Evolutionary conservation across 1,140 invertebrate genomes (phyloP).

Genomic region (Coelopa frigida): DNA sequence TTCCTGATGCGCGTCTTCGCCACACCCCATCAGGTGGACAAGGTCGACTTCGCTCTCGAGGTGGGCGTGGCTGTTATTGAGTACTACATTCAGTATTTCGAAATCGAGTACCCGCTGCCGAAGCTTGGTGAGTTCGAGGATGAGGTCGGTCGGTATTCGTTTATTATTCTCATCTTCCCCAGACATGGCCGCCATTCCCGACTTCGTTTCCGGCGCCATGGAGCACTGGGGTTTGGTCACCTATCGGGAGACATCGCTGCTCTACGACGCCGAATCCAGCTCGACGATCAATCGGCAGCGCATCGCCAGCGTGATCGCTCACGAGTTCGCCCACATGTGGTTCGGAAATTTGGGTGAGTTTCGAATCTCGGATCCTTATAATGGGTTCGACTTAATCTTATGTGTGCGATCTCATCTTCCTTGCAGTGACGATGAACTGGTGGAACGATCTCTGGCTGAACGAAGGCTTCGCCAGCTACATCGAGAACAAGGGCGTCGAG

Average conservation of each 20-base stretch:
- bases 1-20: constrained; percentile 68
- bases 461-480: constrained; percentile 85
- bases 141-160: not conserved
- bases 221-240: constrained; percentile 90
- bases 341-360: constrained; percentile 73
- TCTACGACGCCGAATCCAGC: constrained; percentile 62
- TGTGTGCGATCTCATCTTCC: not conserved
- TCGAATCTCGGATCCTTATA: not conserved
- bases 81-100: constrained; percentile 83
- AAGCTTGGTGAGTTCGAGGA: constrained; percentile 63
- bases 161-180: constrained; percentile 26
- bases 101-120: constrained; percentile 77
- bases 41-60: constrained; percentile 73
- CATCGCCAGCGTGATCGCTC: constrained; percentile 76
- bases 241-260: constrained; percentile 73
- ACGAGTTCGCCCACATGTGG: constrained; percentile 93
- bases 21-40: constrained; percentile 63
- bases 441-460: constrained; percentile 94
- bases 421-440: constrained; percentile 82
- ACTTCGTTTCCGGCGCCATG: constrained; percentile 92
- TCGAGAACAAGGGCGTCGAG: constrained; percentile 71
- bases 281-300: constrained; percentile 67
- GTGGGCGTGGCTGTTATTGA: constrained; percentile 74
- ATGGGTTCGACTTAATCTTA: constrained; percentile 22
- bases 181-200: constrained; percentile 91